phyloP scores from a whole-genome alignment of 2,113 vertebrate genomes.

The Procavia capensis region DNA sequence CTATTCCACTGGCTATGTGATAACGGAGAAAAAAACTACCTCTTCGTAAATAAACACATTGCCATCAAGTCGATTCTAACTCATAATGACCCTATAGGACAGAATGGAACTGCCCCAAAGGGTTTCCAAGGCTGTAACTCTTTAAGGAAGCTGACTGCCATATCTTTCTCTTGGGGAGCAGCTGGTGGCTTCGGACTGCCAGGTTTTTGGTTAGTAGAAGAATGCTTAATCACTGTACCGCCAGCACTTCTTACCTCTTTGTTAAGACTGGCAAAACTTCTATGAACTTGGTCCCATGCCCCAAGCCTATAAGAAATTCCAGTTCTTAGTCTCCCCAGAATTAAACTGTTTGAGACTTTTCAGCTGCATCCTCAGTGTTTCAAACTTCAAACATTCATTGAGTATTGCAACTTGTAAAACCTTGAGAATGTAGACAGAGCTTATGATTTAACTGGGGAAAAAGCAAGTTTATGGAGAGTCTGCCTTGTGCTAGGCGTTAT shows the following conservation, averaged over 20 bases:
- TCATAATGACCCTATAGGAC: background rate
- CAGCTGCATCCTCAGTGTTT: background rate
- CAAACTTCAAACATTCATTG: background rate
- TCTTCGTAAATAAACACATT: background rate
- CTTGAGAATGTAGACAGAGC: background rate
- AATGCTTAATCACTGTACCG: background rate
- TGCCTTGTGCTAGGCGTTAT: background rate
- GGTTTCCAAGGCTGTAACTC: background rate
- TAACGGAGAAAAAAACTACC: too few relatives aligned
- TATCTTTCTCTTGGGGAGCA: background rate
- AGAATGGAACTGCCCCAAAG: background rate
- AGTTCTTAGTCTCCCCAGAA: background rate
- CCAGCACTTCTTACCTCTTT: background rate
- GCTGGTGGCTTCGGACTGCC: background rate
- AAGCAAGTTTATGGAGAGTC: background rate
- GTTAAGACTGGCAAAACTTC: conserved; percentile 13
- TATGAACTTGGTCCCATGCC: background rate
- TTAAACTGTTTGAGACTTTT: background rate
- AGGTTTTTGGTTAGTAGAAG: background rate
- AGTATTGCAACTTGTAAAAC: conserved; percentile 38
- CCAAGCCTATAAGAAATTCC: background rate
- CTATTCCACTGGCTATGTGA: too few relatives aligned
- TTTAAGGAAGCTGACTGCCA: background rate
- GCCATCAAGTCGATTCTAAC: background rate
- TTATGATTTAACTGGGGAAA: background rate